Evolutionary conservation across 2,888 invertebrate species (phyloP), one percentile per base, ranked within the genome.

Genomic region (Conops quadrifasciatus): DNA sequence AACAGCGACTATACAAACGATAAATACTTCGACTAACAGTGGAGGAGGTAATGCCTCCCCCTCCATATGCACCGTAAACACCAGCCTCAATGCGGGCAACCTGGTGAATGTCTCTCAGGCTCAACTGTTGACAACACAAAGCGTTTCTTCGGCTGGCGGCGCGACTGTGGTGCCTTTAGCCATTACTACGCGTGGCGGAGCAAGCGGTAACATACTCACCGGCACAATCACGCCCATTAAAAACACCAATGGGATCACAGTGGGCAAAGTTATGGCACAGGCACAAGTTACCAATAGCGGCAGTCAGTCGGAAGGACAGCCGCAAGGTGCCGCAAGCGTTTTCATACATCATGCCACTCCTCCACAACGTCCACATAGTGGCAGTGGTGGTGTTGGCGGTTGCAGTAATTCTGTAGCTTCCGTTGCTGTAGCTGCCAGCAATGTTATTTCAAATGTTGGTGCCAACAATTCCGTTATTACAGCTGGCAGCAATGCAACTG

Each of bases 191-290:
- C 78, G 84, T 2, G 80, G 81, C 16, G 76, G 79, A 21, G 73
- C 77, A 1, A 76, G 75, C 0, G 78, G 79, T 62, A 85, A 82
- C 62, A 84, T 85, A 0, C 74, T 85, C 2, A 82, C 85, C 1
- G 86, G 85, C 51, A 83, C 85, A 2, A 80, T 85, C 59, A 84
- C 85, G 0, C 83, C 85, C 1, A 80, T 85, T 0, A 86, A 86
- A 70, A 82, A 80, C 74, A 78, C 81, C 45, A 82, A 77, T 64
- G 79, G 84, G 11, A 79, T 85, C 28, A 84, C 85, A 0, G 84
- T 85, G 24, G 85, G 84, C 9, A 86, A 86, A 73, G 83, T 86
- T 75, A 80, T 85, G 75, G 78, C 85, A 0, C 83, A 83, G 45
- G 76, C 80, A 15, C 76, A 80, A 59, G 62, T 75, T 36, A 62